These are phyloP conservation scores for Piscicola geometra DNA, from an alignment of 2,888 invertebrate genomes.

Conservation along the genomic window DNA sequence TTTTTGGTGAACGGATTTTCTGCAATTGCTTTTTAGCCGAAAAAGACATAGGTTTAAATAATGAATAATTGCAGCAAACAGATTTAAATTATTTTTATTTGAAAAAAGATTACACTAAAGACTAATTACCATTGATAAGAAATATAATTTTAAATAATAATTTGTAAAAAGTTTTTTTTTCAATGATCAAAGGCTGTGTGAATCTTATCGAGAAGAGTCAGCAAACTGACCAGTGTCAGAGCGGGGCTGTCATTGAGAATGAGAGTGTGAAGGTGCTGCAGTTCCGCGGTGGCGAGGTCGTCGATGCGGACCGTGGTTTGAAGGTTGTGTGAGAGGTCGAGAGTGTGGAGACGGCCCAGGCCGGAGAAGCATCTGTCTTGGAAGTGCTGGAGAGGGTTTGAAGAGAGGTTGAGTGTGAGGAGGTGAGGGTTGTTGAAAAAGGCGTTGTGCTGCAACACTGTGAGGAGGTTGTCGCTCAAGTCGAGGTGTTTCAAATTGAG, in stretches of 20 bases:
- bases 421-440: conserved; percentile 74
- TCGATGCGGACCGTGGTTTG: background rate
- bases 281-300: background rate
- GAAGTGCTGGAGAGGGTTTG: conserved; percentile 52
- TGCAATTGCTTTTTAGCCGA: no score
- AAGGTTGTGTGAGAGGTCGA: background rate
- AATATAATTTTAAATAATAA: no score
- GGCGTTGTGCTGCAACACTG: conserved; percentile 66
- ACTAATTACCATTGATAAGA: no score
- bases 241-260: background rate
- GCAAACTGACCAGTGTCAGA: background rate
- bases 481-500: conserved; percentile 73
- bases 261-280: background rate
- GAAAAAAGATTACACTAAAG: no score
- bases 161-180: background rate
- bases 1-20: no score
- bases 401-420: conserved; percentile 71
- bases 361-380: background rate
- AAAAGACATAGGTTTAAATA: no score
- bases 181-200: no score
- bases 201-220: no score
- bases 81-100: no score
- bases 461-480: conserved; percentile 75
- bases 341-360: background rate
- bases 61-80: no score